Evolutionary conservation across 2,888 invertebrate genomes (phyloP), one percentile per base, ranked within the genome.

Genomic region (Chaitophorus viminalis): DNA sequence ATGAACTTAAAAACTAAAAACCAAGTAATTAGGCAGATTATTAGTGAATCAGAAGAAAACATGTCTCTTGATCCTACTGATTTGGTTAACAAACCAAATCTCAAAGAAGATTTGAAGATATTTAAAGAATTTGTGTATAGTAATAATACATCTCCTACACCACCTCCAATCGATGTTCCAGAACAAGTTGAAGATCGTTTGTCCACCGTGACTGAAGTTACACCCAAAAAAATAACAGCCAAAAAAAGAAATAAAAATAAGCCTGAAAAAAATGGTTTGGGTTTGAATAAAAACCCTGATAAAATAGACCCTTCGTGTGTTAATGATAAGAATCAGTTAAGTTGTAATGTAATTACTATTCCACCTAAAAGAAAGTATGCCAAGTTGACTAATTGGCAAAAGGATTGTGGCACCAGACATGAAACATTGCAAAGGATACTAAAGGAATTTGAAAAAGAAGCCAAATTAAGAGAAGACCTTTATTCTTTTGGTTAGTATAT

Each of bases 381-480:
- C n/a, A 87, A 87, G 39, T 90, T 90, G 85, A 90, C 90, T 36
- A 90, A 90, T 52, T 90, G 90, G 90, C 90, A 90, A 74, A 89
- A 90, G 78, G 90, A 90, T 88, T 89, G 89, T 75, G 90, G 90
- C 68, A 89, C 90, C 29, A 89, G 90, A 76, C 93, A 94, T 90
- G 94, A 94, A 90, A 93, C 93, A 0, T 90, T 94, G 86, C 93
- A 94, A 90, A 93, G 94, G 93, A 93, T 94, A 93, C 92, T 92
- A 77, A 89, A 90, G 90, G 89, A 91, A 90, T 90, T 90, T 60
- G 89, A 90, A 70, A 89, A 90, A 29, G 88, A 90, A 77, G 89
- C 89, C 78, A 90, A 90, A 81, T 89, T 90, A 54, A 90, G 89
- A 75, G 90, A 89, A 81, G 91, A 92, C 90, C 90, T 91, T 76